Evolutionary conservation across 1,140 invertebrate species (phyloP).

Genomic region (Brachionus rotundiformis): DNA sequence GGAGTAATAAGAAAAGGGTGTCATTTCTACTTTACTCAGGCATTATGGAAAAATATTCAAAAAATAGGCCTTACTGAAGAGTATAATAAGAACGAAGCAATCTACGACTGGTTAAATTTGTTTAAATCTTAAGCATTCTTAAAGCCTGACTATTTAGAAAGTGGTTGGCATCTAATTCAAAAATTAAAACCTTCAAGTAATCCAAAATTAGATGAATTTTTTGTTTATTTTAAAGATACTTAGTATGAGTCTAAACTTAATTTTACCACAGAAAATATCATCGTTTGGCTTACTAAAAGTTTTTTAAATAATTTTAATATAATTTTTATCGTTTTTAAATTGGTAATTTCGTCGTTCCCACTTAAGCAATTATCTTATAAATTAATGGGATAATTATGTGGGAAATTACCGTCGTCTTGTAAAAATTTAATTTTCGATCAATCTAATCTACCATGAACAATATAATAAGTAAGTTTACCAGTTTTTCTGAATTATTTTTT

Average conservation of each 20-base stretch:
- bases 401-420: too few relatives aligned
- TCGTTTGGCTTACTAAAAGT: too few relatives aligned
- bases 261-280: background rate
- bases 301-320: too few relatives aligned
- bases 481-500: too few relatives aligned
- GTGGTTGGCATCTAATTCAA: background rate
- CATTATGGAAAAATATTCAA: constrained; percentile 3
- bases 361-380: too few relatives aligned
- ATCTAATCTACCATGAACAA: too few relatives aligned
- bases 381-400: too few relatives aligned
- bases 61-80: background rate
- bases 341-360: too few relatives aligned
- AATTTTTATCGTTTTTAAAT: too few relatives aligned
- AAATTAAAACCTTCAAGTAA: background rate
- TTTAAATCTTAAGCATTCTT: background rate
- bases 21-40: background rate
- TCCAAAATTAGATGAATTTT: background rate
- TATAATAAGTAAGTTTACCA: too few relatives aligned
- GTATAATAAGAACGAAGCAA: background rate
- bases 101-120: background rate
- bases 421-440: too few relatives aligned
- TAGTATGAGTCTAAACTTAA: background rate
- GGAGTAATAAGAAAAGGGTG: background rate
- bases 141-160: background rate
- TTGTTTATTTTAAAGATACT: background rate